Evolutionary conservation across 1,140 invertebrate genomes (phyloP).

Genomic region (Drosophila santomea): DNA sequence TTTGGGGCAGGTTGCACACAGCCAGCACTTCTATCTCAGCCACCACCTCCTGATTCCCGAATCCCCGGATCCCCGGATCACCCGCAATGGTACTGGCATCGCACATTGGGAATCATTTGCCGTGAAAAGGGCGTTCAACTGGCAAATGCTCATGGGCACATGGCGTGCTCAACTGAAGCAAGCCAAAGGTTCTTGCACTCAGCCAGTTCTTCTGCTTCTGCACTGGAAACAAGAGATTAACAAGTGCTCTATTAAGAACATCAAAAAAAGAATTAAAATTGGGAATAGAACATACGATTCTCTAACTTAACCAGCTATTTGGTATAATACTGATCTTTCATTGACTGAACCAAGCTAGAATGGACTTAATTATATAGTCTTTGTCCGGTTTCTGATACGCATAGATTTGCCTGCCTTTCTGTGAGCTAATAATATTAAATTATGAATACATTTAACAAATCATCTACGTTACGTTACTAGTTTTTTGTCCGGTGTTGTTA

Average conservation of each 20-base stretch:
- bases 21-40: slow-evolving; percentile 25
- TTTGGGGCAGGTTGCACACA: slow-evolving; percentile 55
- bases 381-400: too few species aligned
- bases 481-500: slow-evolving; percentile 12
- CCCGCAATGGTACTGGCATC: slow-evolving; percentile 42
- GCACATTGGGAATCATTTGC: slow-evolving; percentile 78
- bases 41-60: slow-evolving; percentile 3
- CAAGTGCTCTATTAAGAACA: neutral
- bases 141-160: slow-evolving; percentile 78
- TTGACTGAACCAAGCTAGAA: neutral
- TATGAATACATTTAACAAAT: neutral
- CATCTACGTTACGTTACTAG: neutral
- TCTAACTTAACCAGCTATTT: neutral
- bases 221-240: slow-evolving; percentile 28
- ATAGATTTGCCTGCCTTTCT: too few species aligned
- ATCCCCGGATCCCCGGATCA: neutral
- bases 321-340: neutral
- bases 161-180: slow-evolving; percentile 63
- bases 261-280: neutral
- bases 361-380: too few species aligned
- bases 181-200: slow-evolving; percentile 75
- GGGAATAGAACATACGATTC: neutral
- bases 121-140: slow-evolving; percentile 85
- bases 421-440: too few species aligned
- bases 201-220: slow-evolving; percentile 55